Conservation (phyloP, 2,888 invertebrate species). For the Neuroscelio doddi region DNA sequence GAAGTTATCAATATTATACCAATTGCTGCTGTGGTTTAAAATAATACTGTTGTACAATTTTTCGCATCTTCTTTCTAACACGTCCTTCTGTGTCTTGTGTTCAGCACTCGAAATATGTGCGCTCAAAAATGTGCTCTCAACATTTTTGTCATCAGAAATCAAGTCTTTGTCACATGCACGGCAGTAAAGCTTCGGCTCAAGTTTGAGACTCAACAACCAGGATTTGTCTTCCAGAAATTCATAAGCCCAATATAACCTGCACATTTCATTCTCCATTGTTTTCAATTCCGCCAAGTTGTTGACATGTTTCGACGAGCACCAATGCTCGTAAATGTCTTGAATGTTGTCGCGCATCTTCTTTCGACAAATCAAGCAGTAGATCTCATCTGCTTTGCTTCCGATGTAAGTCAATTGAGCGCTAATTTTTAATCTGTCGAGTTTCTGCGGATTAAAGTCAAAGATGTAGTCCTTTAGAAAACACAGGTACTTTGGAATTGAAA, state of each 20-base stretch:
- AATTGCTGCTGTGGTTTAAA: conserved; percentile 22
- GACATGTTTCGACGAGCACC: conserved; percentile 21
- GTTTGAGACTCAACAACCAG: too few relatives aligned
- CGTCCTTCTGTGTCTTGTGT: conserved; percentile 2
- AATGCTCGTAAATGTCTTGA: conserved; percentile 34
- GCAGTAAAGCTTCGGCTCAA: too few relatives aligned
- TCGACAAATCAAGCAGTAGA: conserved; percentile 27
- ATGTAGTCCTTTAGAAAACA: conserved; percentile 1
- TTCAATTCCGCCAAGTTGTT: neutral
- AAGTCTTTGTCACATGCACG: too few relatives aligned
- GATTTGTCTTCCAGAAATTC: too few relatives aligned
- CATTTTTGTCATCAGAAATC: too few relatives aligned
- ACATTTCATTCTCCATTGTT: too few relatives aligned
- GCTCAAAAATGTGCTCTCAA: too few relatives aligned
- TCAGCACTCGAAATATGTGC: conserved; percentile 2
- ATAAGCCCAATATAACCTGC: too few relatives aligned
- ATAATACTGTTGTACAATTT: conserved; percentile 31
- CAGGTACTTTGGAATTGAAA: conserved; percentile 12
- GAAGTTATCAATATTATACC: conserved; percentile 52
- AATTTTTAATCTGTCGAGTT: neutral
- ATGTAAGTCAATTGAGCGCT: conserved; percentile 7
- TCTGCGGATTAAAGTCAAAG: conserved; percentile 5
- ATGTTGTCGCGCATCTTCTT: conserved; percentile 6
- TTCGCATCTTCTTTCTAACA: conserved; percentile 18
- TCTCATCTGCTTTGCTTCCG: neutral